Base-by-base conservation (phyloP, 2,113 vertebrate genomes). In the Lepidothrix coronata region DNA sequence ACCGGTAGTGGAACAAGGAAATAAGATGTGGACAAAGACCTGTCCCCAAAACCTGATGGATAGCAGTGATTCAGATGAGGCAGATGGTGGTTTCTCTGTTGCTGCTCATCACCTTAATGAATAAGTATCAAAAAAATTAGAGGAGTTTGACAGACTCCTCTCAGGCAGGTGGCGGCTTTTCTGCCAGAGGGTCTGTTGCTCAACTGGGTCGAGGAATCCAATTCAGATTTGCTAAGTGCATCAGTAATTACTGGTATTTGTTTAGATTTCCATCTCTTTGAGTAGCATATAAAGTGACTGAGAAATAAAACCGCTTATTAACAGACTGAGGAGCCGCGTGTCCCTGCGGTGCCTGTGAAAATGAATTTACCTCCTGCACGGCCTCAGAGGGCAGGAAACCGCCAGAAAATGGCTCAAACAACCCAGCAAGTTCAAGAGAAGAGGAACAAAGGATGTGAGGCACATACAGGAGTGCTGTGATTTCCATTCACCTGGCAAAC, bases 241-340 rank as follows among this genome's bases (percentile, higher is more conserved):
- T 43, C 41, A 82, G 91, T 77, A 93, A 94, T 95, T 87, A 85
- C 77, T 54, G 28, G 44, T 19, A 52, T 62, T 91, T 80, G 86
- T 89, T 79, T 62, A 79, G 89, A 88, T 65, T 65, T 85, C 75
- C 82, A 79, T 84, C 91, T 79, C 89, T 90, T 61, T 67, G 79
- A 89, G 94, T 74, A 68, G 92, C 70, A 44, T 39, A 71, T 24
- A 52, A 92, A 94, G 61, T 28, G 63, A 80, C 61, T 55, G 66
- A 83, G 86, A 78, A 91, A 89, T 44, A 81, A 81, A 94, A n/a
- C 63, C 11, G 23, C 79, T 86, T 80, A 80, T 91, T 82, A 93
- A 80, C 85, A 61, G 77, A 91, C 19, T 78, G 95, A 67, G 77
- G 74, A 82, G 87, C 81, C 0, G 2, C 8, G n/a, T 1, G 49